These are phyloP conservation scores for Bambusicola thoracicus DNA, from an alignment of 2,113 vertebrate species.

Conservation along the genomic window DNA sequence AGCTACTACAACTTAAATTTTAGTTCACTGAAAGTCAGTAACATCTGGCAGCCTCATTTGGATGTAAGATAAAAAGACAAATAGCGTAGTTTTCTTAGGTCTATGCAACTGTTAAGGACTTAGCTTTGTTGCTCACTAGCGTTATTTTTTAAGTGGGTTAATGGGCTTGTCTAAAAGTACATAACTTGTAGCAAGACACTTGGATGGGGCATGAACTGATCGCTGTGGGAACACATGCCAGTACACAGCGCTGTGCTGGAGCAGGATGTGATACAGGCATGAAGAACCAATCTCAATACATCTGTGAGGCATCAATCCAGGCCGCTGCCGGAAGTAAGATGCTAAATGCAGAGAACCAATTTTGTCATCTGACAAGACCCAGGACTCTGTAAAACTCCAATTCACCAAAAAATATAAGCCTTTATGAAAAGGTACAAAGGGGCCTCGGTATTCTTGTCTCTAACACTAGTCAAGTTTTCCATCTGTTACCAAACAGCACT, in stretches of 20 bases:
- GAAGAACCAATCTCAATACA: neutral
- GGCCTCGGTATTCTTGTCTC: neutral
- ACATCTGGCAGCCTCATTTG: neutral
- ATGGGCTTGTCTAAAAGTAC: neutral
- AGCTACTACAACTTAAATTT: neutral
- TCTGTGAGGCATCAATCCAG: neutral
- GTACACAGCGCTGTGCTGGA: neutral
- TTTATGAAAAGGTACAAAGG: neutral
- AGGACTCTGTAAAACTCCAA: neutral
- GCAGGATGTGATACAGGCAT: neutral
- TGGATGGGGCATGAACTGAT: neutral
- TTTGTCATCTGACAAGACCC: neutral
- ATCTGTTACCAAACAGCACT: neutral
- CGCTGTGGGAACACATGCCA: neutral
- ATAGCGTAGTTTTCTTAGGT: neutral
- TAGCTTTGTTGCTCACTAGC: neutral
- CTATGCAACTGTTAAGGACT: neutral
- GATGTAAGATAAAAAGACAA: neutral
- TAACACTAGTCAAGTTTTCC: neutral
- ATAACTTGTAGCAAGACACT: neutral
- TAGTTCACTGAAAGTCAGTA: slow-evolving; percentile 14
- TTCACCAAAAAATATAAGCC: neutral
- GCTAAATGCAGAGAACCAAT: neutral
- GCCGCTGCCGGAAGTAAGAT: neutral
- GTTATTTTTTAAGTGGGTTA: neutral